A percentile compares a stretch with the other conserved stretches of the same genome.
Conservation (phyloP, 2,113 vertebrate species). For the Protobothrops flavoviridis region DNA sequence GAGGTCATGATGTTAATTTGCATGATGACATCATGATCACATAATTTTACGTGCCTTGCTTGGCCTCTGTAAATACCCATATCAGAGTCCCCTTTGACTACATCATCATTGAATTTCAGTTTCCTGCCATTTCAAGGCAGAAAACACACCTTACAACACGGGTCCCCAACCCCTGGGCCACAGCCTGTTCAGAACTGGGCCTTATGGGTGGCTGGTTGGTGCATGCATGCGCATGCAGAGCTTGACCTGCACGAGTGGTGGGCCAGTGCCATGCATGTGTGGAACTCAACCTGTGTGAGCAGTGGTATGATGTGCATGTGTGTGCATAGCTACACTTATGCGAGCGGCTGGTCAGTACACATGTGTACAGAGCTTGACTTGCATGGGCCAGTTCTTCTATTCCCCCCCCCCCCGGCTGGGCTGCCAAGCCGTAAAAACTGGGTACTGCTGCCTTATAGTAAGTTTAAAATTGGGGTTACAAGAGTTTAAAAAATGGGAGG, state of each 20-base stretch:
- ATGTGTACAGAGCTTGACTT: not conserved
- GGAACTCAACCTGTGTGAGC: not conserved
- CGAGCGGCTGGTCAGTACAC: too few relatives aligned
- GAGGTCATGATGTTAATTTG: not conserved
- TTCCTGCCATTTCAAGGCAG: not conserved
- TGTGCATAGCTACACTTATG: too few relatives aligned
- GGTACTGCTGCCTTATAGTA: not conserved
- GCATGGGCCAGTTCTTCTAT: not conserved
- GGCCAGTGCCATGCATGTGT: too few relatives aligned
- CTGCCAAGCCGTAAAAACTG: too few relatives aligned
- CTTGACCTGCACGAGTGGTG: not conserved
- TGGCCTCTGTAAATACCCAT: not conserved
- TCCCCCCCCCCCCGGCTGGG: fast-evolving
- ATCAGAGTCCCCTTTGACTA: not conserved
- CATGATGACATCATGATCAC: not conserved
- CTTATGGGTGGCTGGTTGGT: not conserved
- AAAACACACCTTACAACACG: not conserved
- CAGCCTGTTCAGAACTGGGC: not conserved
- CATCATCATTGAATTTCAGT: not conserved
- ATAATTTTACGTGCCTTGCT: not conserved
- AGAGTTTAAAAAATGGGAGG: not conserved
- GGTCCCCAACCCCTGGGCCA: not conserved
- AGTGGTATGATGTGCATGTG: not conserved
- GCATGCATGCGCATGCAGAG: not conserved
- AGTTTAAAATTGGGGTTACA: not conserved